Base-by-base conservation (phyloP, 2,797 vertebrate species). In the Bradypus variegatus region DNA sequence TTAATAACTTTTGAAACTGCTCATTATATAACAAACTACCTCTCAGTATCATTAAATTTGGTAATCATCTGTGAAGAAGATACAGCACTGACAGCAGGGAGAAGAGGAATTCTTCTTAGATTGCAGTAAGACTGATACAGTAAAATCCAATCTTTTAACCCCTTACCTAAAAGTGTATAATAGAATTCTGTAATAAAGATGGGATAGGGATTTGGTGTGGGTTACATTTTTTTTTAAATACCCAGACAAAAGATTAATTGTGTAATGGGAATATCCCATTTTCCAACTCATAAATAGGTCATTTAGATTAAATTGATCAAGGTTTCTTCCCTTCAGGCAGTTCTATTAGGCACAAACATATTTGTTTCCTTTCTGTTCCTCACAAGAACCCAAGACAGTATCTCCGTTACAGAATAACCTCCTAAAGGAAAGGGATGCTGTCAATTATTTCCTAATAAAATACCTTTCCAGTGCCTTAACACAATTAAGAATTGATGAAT, bases 1-100 rank as follows among this genome's bases (percentile, higher is more conserved):
- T 33, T 78, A 45, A n/a, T 27, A 86, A 84, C 13, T 81, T 80
- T 76, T 82, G 27, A 19, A 85, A 70, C 19, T 83, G 48, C 48
- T 70, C 18, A 62, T 38, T 89, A 33, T 45, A 87, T 33, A 36
- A 86, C 86, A 89, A 94, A 85, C 14, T 91, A 69, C 64, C 69
- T 92, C 69, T 86, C 64, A 48, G 5, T 70, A 88, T 82, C 41
- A 88, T n/a, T 90, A 93, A 88, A 90, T 90, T 25, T 62, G 48
- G 21, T 53, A 84, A 10, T 72, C 48, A 93, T 19, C 53, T 64
- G 73, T 55, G 3, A 92, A 58, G 70, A 87, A 90, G 38, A 86
- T 45, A 83, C 7, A 83, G 33, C 53, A 81, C 58, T 73, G 45
- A 21, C 25, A 80, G 45, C 53, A 62, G 38, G 27, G 41, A 86